Evolutionary conservation across 2,797 vertebrate species (phyloP), one percentile per base, ranked within the genome.

Genomic region (Falco concolor): DNA sequence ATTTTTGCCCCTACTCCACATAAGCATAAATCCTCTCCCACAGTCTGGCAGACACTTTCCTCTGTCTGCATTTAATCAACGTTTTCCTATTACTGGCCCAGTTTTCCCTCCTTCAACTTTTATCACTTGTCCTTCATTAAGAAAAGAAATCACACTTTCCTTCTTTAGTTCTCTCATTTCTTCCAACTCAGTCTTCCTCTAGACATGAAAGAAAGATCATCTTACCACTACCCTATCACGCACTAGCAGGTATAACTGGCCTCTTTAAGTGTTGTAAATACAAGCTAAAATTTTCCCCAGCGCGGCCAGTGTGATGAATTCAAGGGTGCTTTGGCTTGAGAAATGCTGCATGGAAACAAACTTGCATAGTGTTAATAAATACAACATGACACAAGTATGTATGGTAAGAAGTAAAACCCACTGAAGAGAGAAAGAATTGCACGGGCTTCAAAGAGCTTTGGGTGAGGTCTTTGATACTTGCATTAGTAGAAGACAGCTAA

Each of bases 21-120:
- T 93, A 86, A 73, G 28, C 44, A 56, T 23, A 82, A 78, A 86
- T 67, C 25, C 61, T 88, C 83, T 90, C 83, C 80, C 10, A 17
- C 67, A 87, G 64, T 80, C 77, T 96, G 89, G 85, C 94, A 90
- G 73, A 88, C 67, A 60, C 74, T 84, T 94, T 63, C 10, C 32
- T 67, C 79, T 76, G 80, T 56, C 93, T 95, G 94, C 47, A 73
- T 84, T 94, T 92, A 93, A 95, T 95, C 84, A 96, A 67, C 52
- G 36, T 94, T 95, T 95, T 95, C 93, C 94, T 93, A 86, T 64
- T 70, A 91, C 32, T 64, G 70, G 49, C 42, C 20, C 83, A 93
- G 40, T 70, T 94, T 89, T 81, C 54, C 40, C 47, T 86, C 83
- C 85, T 83, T 87, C 57, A 69, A 59, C 59, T 93, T 95, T 67